These are phyloP conservation scores for Thalassaphorura encarpata DNA, from an alignment of 1,140 invertebrate species.

Conservation along the genomic window DNA sequence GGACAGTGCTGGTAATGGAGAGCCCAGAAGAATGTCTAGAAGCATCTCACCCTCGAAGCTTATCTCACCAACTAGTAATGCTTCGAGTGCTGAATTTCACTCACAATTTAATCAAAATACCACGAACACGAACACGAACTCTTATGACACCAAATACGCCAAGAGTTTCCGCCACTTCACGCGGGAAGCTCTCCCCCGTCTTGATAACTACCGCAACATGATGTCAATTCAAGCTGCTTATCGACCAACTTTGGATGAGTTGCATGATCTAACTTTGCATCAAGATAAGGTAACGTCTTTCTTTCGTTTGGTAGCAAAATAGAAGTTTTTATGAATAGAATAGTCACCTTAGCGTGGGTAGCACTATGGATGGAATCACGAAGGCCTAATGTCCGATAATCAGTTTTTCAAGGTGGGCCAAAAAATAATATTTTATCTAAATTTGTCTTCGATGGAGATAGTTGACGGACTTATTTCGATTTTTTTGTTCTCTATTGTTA, in stretches of 20 bases:
- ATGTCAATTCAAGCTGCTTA: slow-evolving; percentile 74
- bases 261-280: slow-evolving; percentile 55
- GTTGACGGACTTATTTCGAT: too few species aligned
- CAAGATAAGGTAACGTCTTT: slow-evolving; percentile 9
- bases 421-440: too few species aligned
- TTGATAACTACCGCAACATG: slow-evolving; percentile 91
- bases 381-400: background rate
- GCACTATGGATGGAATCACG: background rate
- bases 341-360: background rate
- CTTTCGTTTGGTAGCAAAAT: background rate
- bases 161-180: slow-evolving; percentile 81
- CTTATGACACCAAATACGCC: slow-evolving; percentile 60
- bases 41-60: slow-evolving; percentile 14
- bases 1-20: too few species aligned
- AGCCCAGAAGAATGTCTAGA: too few species aligned
- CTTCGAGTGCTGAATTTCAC: background rate
- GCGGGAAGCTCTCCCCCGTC: slow-evolving; percentile 69
- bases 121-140: too few species aligned
- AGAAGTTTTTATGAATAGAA: background rate
- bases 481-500: too few species aligned
- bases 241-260: slow-evolving; percentile 80
- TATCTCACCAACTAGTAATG: slow-evolving; percentile 11
- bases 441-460: too few species aligned
- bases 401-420: too few species aligned
- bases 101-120: slow-evolving; percentile 3